Evolutionary conservation across 2,797 vertebrate species (phyloP), one percentile per base, ranked within the genome.

Genomic region (Buphagus erythrorhynchus): DNA sequence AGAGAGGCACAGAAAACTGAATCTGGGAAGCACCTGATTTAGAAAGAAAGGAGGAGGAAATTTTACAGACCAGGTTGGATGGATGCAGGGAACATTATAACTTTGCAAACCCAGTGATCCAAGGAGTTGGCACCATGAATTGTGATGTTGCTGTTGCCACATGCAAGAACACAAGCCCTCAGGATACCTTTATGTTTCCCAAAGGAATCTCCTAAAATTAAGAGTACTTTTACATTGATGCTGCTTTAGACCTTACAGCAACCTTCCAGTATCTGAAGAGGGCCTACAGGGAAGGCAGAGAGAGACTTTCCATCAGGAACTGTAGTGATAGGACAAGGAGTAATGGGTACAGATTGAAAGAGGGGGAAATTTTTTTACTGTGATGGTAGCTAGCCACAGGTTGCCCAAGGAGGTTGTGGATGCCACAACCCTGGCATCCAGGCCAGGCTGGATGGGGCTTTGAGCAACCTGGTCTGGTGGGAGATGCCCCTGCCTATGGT

Each of bases 1-100:
- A 71, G 66, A 88, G 43, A 51, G 80, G 49, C 75, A 93, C 69
- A 55, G 82, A 86, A 76, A 49, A 65, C 68, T 71, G 72, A 72
- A 80, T 72, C 65, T 84, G 49, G 46, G 68, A 88, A 92, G 71
- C 17, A 83, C 48, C 43, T 75, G 19, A 66, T 74, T 88, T 55
- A 81, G 45, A 90, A 55, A 55, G 68, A 88, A 75, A 61, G 22
- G 13, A 83, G 72, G 17, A 78, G 36, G 26, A 88, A 69, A 55
- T 92, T 62, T 69, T 68, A 40, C 51, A 48, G 73, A 52, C 46
- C 35, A 31, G 11, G 24, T 24, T 88, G 76, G 40, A 22, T 52
- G 76, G 33, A 66, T 38, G 51, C 58, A 54, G 66, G 26, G 49
- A 91, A 12, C 51, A 71, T 80, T 52, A 19, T 19, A 81, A 58